Base-by-base conservation (phyloP, 2,888 invertebrate species). In the Autographa pulchrina region DNA sequence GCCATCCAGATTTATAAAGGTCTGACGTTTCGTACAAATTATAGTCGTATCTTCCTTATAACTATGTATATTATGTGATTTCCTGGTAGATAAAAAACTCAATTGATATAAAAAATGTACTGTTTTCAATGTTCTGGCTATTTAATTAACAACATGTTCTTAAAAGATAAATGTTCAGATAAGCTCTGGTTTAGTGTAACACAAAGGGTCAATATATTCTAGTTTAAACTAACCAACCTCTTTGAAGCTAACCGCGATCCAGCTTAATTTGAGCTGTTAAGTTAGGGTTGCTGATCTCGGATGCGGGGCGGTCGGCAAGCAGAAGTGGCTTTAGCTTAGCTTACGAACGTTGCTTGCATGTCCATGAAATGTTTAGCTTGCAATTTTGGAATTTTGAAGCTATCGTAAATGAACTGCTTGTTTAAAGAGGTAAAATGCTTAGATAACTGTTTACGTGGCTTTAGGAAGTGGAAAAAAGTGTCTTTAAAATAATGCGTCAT, bases 341-440 rank as follows among this genome's bases (percentile, higher is more conserved):
- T 66, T 62, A 56, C 18, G 54, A 13, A 56, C 75, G 70, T 32
- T 38, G 32, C 67, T 71, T 48, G 75, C 76, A 68, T 71, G 62
- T 67, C 67, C n/a, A n/a, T n/a, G 65, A 71, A 62, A 75, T 75
- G 59, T 71, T 75, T 68, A 11, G 54, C 41, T 18, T 58, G 35
- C 65, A 71, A 72, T 54, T 71, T 41, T 14, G 6, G 9, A 11
- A 41, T 18, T 65, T 65, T 72, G 59, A 60, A 38, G 67, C 48
- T 65, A 67, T 14, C 18, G 31, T 18, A 25, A 54, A 31, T 32
- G 32, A 16, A 59, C 31, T n/a, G 8, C 16, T 16, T 31, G 31
- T 59, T 25, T 16, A 59, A 14, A 14, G 20, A 5, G 6, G 54
- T 67, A 41, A 61, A 70, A 75, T 56, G 38, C 58, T 63, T 32